These are phyloP conservation scores for Patiria miniata DNA, from an alignment of 35 echinoderm and acorn worm species.

Conservation along the genomic window DNA sequence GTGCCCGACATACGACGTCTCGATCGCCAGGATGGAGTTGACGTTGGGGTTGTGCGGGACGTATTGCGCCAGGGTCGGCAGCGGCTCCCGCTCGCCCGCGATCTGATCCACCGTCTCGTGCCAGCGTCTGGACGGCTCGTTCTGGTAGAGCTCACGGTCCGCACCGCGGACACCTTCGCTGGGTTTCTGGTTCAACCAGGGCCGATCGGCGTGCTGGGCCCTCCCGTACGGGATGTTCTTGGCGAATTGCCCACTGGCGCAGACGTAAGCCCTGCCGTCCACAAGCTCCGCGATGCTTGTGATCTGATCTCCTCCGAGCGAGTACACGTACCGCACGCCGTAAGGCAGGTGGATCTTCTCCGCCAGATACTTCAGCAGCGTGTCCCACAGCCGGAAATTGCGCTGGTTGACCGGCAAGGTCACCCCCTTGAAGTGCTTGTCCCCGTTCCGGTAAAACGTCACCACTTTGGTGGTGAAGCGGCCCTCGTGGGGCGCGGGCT, in stretches of 20 bases:
- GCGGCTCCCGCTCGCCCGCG: not conserved
- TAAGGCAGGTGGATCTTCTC: conserved; percentile 85
- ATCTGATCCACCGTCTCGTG: not conserved
- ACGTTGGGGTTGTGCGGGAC: conserved; percentile 35
- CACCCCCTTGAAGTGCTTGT: conserved; percentile 89
- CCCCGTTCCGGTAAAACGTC: conserved; percentile 92
- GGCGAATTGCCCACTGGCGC: conserved; percentile 84
- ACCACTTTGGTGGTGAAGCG: conserved; percentile 84
- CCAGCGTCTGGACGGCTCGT: not conserved
- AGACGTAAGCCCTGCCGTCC: conserved; percentile 91
- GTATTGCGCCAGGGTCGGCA: conserved; percentile 30
- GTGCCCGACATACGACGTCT: conserved; percentile 42
- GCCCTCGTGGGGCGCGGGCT: conserved; percentile 3
- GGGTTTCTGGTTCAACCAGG: conserved; percentile 74
- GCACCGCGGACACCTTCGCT: conserved; percentile 37
- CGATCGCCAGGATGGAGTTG: conserved; percentile 44
- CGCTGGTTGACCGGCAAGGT: conserved; percentile 71
- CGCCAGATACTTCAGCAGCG: conserved; percentile 61
- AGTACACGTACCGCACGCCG: conserved; percentile 82
- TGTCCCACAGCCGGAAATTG: conserved; percentile 77
- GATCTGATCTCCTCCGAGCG: conserved; percentile 58
- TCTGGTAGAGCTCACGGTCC: conserved; percentile 29
- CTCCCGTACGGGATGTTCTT: conserved; percentile 74
- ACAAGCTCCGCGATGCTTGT: conserved; percentile 58
- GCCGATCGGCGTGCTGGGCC: conserved; percentile 50